Conservation (phyloP, 2,113 vertebrate species). For the Microtus ochrogaster region DNA sequence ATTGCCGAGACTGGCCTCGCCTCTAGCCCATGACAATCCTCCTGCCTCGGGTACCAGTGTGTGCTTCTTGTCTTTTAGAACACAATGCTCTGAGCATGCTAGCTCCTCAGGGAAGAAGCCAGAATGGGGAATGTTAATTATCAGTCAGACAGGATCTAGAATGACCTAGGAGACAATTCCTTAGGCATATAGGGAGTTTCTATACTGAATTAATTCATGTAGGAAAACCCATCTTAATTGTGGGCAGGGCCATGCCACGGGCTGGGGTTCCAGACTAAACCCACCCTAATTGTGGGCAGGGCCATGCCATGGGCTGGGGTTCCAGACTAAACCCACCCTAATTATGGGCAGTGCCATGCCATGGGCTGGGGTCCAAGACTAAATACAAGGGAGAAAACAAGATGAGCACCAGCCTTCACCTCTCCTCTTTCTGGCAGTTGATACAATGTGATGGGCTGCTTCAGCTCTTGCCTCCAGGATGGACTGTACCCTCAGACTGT, state of each 20-base stretch:
- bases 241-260: background rate
- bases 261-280: background rate
- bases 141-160: background rate
- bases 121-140: background rate
- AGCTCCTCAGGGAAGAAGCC: background rate
- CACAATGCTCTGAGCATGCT: background rate
- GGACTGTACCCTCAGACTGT: background rate
- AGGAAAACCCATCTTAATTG: background rate
- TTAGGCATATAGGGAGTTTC: background rate
- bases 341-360: background rate
- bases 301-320: background rate
- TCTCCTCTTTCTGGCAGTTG: background rate
- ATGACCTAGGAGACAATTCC: background rate
- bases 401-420: background rate
- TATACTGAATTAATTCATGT: too few relatives aligned
- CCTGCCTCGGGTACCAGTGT: background rate
- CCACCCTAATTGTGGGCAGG: background rate
- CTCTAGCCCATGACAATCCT: background rate
- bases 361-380: background rate
- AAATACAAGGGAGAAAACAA: background rate
- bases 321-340: background rate
- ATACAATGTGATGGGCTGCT: background rate
- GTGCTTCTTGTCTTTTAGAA: background rate
- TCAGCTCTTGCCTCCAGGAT: background rate
- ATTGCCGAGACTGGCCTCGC: background rate